Evolutionary conservation across 2,797 vertebrate genomes (phyloP).

Genomic region (Netta rufina): DNA sequence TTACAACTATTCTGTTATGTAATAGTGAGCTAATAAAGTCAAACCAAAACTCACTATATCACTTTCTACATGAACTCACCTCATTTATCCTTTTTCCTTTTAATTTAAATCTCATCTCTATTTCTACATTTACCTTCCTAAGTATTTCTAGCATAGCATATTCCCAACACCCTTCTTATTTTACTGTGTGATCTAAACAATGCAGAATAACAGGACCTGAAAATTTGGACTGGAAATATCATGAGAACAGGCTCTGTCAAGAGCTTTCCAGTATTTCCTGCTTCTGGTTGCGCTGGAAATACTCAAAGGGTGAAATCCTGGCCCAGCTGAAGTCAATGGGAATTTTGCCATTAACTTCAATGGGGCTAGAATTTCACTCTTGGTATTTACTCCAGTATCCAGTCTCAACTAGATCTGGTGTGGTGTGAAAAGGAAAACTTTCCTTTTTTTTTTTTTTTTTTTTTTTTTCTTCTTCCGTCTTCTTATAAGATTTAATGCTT

Average conservation of each 20-base stretch:
- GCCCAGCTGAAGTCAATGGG: slow-evolving; percentile 52
- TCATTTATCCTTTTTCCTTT: slow-evolving; percentile 60
- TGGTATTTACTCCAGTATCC: slow-evolving; percentile 51
- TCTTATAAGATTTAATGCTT: slow-evolving; percentile 31
- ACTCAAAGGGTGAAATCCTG: slow-evolving; percentile 62
- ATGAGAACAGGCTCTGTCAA: slow-evolving; percentile 67
- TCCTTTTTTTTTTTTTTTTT: neutral
- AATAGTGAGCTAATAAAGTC: slow-evolving; percentile 74
- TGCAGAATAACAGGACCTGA: slow-evolving; percentile 20
- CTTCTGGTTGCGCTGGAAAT: slow-evolving; percentile 70
- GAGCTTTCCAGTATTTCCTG: slow-evolving; percentile 68
- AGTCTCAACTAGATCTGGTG: slow-evolving; percentile 56
- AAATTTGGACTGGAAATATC: slow-evolving; percentile 62
- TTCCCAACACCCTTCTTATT: slow-evolving; percentile 65
- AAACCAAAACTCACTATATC: slow-evolving; percentile 68
- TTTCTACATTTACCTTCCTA: slow-evolving; percentile 49
- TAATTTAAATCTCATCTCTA: slow-evolving; percentile 71
- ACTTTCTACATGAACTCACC: slow-evolving; percentile 54
- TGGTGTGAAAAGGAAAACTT: slow-evolving; percentile 57
- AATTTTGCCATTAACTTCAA: slow-evolving; percentile 67
- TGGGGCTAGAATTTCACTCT: slow-evolving; percentile 61
- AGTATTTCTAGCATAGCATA: slow-evolving; percentile 40
- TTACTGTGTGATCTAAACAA: slow-evolving; percentile 62
- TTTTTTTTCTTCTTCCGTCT: slow-evolving; percentile 44
- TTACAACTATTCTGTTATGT: slow-evolving; percentile 69